phyloP scores from a whole-genome alignment of 2,888 invertebrate genomes.

The Caenorhabditis panamensis region DNA sequence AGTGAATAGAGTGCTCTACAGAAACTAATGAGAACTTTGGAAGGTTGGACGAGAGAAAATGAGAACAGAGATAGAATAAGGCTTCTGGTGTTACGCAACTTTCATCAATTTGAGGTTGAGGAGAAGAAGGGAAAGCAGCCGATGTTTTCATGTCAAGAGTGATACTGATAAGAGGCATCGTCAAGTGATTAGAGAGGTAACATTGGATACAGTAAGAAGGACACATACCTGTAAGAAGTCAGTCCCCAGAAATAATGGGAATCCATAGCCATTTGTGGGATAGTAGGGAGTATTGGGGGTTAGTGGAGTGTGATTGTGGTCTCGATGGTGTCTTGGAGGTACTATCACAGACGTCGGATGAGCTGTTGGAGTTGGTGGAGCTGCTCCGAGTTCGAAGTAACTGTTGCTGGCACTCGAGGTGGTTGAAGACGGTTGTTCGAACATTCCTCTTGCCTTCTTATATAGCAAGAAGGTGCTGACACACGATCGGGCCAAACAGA shows the following conservation, averaged over 20 bases:
- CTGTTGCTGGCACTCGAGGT: conserved; percentile 21
- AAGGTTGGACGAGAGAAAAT: no score
- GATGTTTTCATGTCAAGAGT: neutral
- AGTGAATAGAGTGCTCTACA: no score
- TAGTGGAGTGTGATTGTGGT: conserved; percentile 15
- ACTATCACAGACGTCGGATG: conserved; percentile 49
- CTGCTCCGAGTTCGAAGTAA: conserved; percentile 31
- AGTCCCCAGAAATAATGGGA: conserved; percentile 40
- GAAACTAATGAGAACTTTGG: no score
- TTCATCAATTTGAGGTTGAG: no score
- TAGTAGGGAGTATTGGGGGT: conserved; percentile 39
- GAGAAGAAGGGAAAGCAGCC: no score
- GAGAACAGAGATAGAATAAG: neutral
- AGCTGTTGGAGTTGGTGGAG: conserved; percentile 7
- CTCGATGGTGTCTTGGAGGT: conserved; percentile 26
- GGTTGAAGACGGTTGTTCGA: conserved; percentile 46
- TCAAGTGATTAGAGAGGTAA: neutral
- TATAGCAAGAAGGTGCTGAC: conserved; percentile 43
- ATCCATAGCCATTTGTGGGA: conserved; percentile 32
- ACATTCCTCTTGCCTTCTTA: conserved; percentile 49
- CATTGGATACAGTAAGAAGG: no score
- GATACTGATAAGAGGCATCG: neutral
- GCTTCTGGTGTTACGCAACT: no score
- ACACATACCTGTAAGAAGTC: conserved; percentile 48
- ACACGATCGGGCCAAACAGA: conserved; percentile 53